Evolutionary conservation across 1,140 invertebrate species (phyloP).

Genomic region (Cataglyphis hispanica): DNA sequence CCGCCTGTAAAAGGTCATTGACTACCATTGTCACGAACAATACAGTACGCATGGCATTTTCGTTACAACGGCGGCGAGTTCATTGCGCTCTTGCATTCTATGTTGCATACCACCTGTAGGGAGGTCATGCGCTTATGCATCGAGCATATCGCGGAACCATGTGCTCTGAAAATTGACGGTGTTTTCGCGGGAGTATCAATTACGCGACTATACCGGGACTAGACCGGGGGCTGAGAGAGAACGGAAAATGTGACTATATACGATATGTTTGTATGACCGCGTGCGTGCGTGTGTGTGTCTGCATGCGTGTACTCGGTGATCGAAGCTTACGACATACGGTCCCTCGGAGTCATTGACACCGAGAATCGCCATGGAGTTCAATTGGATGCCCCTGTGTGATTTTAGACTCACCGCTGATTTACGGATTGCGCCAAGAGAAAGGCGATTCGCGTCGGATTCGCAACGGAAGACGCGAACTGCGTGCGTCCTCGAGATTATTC

Average conservation of each 20-base stretch:
- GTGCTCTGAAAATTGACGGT: conserved; percentile 74
- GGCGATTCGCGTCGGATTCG: conserved; percentile 42
- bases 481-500: not conserved
- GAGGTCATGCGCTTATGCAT: conserved; percentile 75
- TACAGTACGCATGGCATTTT: conserved; percentile 60
- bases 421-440: conserved; percentile 29
- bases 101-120: conserved; percentile 75
- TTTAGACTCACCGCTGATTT: conserved; percentile 56
- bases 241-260: conserved; percentile 28
- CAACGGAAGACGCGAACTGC: not conserved
- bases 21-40: conserved; percentile 59
- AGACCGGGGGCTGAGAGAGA: conserved; percentile 4
- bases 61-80: conserved; percentile 68
- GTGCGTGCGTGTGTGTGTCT: conserved; percentile 32
- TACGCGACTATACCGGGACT: conserved; percentile 48
- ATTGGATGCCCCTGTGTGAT: conserved; percentile 61
- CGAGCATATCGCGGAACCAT: conserved; percentile 72
- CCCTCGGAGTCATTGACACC: conserved; percentile 62
- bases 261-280: conserved; percentile 38
- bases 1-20: conserved; percentile 46
- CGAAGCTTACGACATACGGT: conserved; percentile 64
- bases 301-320: conserved; percentile 52
- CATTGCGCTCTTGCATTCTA: conserved; percentile 76
- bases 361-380: conserved; percentile 40
- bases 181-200: conserved; percentile 69